phyloP scores from a whole-genome alignment of 2,113 vertebrate species.

The Heteronetta atricapilla region DNA sequence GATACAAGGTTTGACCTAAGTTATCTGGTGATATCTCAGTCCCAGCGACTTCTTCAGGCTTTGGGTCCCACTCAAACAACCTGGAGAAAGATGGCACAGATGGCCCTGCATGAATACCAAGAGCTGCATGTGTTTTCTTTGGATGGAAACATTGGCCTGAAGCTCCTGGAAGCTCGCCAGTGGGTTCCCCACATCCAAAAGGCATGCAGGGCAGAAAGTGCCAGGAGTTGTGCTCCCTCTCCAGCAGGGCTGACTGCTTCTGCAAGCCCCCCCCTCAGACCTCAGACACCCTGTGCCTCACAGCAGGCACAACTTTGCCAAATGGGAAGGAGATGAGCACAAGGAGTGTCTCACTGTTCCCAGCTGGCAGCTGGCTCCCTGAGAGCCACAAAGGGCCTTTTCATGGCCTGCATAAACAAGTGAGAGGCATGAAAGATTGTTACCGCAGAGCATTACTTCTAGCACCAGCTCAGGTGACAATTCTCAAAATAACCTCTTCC shows the following conservation, averaged over 20 bases:
- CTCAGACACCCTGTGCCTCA: neutral
- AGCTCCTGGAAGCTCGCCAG: neutral
- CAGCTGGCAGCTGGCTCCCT: constrained; percentile 32
- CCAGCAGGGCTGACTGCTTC: neutral
- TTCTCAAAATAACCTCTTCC: constrained; percentile 31
- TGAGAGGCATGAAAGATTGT: constrained; percentile 35
- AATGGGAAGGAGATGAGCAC: neutral
- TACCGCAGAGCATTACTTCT: constrained; percentile 47
- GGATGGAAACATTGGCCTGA: neutral
- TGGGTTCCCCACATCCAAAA: neutral
- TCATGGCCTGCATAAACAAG: constrained; percentile 65
- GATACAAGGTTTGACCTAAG: neutral
- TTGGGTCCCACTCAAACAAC: neutral
- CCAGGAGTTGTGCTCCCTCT: neutral
- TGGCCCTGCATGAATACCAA: neutral
- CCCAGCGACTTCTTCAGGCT: neutral
- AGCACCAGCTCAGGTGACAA: constrained; percentile 13
- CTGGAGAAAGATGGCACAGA: neutral
- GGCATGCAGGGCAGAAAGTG: accelerated
- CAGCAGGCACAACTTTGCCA: neutral
- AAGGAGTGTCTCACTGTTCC: neutral
- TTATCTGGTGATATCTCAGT: neutral
- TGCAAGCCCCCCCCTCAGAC: neutral
- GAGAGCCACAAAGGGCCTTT: constrained; percentile 60
- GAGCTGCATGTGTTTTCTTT: neutral